Evolutionary conservation across 30 jellyfish, hydroid and myxozoan genomes (phyloP), one percentile per base, ranked within the genome.

Genomic region (Chrysaora quinquecirrha): DNA sequence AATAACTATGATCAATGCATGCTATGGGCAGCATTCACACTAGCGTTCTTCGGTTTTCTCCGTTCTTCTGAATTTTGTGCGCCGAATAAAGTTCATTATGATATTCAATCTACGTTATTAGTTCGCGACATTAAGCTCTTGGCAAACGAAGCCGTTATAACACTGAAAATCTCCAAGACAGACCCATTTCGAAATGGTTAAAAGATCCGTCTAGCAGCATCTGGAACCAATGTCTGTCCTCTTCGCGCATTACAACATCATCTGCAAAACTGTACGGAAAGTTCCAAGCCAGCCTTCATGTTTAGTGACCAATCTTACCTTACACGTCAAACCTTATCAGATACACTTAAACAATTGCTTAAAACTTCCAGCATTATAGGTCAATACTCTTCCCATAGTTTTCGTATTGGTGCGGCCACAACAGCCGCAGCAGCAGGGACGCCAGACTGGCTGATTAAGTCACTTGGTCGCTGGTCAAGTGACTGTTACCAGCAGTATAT

Each of bases 151-250:
- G 83, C 71, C 19, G 19, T 47, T 21, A n/a, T 71, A 3, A 33
- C 6, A 10, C 19, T 58, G n/a, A 71, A 71, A 43, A 11, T 48
- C 0, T 71, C 83, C 2, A 71, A 71, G 49, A 71, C 83, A 19
- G 83, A 71, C 83, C 83, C 83, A 16, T 71, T 71, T 47, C 32
- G 83, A 2, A 12, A 31, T 18, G 83, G 83, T 7, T n/a, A n/a
- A n/a, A n/a, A n/a, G n/a, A n/a, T n/a, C n/a, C n/a, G n/a, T n/a
- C n/a, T n/a, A n/a, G n/a, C 78, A 66, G 61, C 20, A 12, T 0
- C 58, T 43, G 16, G 16, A 29, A 0, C 18, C 30, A 16, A 27
- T 54, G 30, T 33, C 25, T 66, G 78, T 54, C 78, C 78, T 18
- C 29, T 25, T 9, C 30, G 78, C 3, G 61, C 78, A 0, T 66